These are phyloP conservation scores for Mesembrinibis cayennensis DNA, from an alignment of 2,113 vertebrate species.

Conservation along the genomic window DNA sequence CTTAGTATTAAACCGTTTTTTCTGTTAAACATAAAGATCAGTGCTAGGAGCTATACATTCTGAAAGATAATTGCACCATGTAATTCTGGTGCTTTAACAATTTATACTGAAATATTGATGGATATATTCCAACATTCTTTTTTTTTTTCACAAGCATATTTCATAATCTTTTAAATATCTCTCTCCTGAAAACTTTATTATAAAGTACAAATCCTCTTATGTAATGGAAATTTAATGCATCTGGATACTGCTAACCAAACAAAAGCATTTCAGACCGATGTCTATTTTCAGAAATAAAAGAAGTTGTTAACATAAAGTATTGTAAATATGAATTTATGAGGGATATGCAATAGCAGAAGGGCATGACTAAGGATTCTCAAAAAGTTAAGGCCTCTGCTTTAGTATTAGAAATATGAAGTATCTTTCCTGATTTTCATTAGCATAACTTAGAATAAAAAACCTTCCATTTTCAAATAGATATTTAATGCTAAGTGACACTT, in stretches of 20 bases:
- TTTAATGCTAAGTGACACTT: neutral
- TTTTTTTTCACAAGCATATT: neutral
- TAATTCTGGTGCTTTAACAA: conserved; percentile 63
- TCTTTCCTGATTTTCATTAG: neutral
- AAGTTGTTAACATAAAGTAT: neutral
- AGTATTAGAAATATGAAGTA: neutral
- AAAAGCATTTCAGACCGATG: neutral
- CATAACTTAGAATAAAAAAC: neutral
- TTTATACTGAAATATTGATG: conserved; percentile 48
- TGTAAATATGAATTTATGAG: neutral
- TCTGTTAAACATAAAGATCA: conserved; percentile 66
- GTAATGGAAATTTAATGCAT: conserved; percentile 7
- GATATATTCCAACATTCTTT: conserved; percentile 27
- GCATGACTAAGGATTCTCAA: neutral
- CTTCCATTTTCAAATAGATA: neutral
- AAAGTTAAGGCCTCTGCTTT: neutral
- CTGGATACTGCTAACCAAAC: conserved; percentile 12
- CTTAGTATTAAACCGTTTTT: conserved; percentile 64
- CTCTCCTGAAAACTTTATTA: neutral
- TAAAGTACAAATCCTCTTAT: conserved; percentile 27
- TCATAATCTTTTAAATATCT: conserved; percentile 56
- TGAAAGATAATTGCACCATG: conserved; percentile 63
- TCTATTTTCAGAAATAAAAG: neutral
- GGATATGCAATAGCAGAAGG: neutral
- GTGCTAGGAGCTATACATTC: conserved; percentile 66